Percentiles rank a stretch among this genome's conserved stretches.
These are phyloP conservation scores for Porites australiensis DNA, from an alignment of 64 coral and sea anemone species.

Conservation along the genomic window DNA sequence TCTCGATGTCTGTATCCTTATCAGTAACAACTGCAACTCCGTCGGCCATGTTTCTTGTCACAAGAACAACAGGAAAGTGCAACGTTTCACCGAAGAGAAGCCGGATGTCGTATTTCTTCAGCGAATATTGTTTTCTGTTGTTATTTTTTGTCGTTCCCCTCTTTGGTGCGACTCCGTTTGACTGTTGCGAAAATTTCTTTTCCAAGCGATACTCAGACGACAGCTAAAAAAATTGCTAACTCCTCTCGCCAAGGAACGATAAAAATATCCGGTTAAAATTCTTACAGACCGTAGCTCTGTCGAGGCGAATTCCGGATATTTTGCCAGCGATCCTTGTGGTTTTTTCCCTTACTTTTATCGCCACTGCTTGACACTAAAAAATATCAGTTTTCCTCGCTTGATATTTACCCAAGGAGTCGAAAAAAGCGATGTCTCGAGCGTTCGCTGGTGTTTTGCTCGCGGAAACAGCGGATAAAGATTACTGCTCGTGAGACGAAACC, in stretches of 20 bases:
- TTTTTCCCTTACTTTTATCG: not conserved
- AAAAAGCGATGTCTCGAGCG: not conserved
- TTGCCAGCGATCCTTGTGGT: slow-evolving; percentile 3
- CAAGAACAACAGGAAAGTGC: not conserved
- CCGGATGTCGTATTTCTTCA: slow-evolving; percentile 6
- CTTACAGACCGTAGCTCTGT: not conserved
- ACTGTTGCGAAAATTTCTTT: not conserved
- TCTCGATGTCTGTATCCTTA: slow-evolving; percentile 82
- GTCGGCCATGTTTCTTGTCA: slow-evolving; percentile 73
- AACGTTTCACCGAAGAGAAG: not conserved
- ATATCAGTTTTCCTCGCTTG: not conserved
- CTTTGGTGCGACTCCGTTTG: not conserved
- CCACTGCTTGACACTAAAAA: not conserved
- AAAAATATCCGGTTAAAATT: not conserved
- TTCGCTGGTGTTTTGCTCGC: not conserved
- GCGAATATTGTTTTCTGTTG: not conserved
- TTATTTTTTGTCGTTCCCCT: not conserved
- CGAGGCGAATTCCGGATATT: slow-evolving; percentile 9
- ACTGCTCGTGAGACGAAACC: not conserved
- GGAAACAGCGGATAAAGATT: not conserved
- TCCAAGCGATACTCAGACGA: not conserved
- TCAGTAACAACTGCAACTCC: slow-evolving; percentile 71
- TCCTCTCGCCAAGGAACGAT: not conserved
- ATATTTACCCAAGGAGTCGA: not conserved
- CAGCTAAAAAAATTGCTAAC: not conserved